Evolutionary conservation across 2,888 invertebrate species (phyloP).

Genomic region (Stenurella melanura): DNA sequence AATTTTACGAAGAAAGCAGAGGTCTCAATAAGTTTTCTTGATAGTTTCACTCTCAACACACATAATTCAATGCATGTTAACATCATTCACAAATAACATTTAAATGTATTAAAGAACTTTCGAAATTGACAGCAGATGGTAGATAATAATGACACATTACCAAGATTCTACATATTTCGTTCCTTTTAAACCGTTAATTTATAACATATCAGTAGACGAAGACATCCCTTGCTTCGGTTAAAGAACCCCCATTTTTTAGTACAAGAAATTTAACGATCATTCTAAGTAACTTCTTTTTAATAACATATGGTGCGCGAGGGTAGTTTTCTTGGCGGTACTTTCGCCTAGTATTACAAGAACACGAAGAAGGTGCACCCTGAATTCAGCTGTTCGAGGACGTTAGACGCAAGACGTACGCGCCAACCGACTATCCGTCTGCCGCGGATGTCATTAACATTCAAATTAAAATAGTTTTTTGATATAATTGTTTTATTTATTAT

Average conservation of each 20-base stretch:
- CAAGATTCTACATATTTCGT: neutral
- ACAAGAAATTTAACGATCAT: slow-evolving; percentile 23
- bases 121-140: neutral
- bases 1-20: too few species aligned
- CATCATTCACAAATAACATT: neutral
- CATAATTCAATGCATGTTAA: neutral
- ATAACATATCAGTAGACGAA: neutral
- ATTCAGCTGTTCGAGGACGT: slow-evolving; percentile 62
- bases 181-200: slow-evolving; percentile 14
- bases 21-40: too few species aligned
- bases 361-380: slow-evolving; percentile 53
- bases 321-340: slow-evolving; percentile 61
- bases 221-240: slow-evolving; percentile 15
- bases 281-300: slow-evolving; percentile 44
- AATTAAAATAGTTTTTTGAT: slow-evolving; percentile 53
- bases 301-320: slow-evolving; percentile 59
- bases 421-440: slow-evolving; percentile 63
- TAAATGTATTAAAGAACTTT: neutral
- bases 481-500: slow-evolving; percentile 12
- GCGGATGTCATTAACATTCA: slow-evolving; percentile 66
- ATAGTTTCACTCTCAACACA: neutral
- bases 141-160: slow-evolving; percentile 1
- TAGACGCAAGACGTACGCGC: slow-evolving; percentile 48
- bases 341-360: slow-evolving; percentile 50
- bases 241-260: neutral